phyloP scores from a whole-genome alignment of 2,797 vertebrate genomes.

The Borostomias antarcticus region DNA sequence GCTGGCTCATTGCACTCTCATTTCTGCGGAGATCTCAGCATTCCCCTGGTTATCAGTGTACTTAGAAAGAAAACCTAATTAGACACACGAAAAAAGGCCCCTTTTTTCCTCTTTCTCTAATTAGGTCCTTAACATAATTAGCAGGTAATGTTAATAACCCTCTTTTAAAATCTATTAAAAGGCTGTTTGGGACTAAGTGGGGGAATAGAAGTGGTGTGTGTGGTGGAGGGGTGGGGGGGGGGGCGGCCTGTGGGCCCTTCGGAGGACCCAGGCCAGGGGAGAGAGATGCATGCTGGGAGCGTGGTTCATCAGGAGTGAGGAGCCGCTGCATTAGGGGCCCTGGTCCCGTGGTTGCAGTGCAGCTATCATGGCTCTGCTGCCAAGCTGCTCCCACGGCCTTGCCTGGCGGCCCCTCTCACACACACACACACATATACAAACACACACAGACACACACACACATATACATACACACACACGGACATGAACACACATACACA shows the following conservation, averaged over 20 bases:
- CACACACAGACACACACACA: too few relatives aligned
- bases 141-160: conserved; percentile 97
- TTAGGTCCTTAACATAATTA: conserved; percentile 98
- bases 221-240: conserved; percentile 44
- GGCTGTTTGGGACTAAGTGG: conserved; percentile 80
- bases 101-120: conserved; percentile 83
- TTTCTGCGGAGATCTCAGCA: conserved; percentile 81
- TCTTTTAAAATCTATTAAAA: conserved; percentile 90
- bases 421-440: too few relatives aligned
- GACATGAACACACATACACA: too few relatives aligned
- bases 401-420: too few relatives aligned
- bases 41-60: conserved; percentile 83
- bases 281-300: conserved; percentile 65
- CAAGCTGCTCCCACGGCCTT: too few relatives aligned
- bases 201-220: neutral
- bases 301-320: conserved; percentile 71
- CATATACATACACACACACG: too few relatives aligned
- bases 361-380: too few relatives aligned
- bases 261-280: conserved; percentile 57
- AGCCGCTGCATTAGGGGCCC: conserved; percentile 66
- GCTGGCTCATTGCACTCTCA: conserved; percentile 83
- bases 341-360: conserved; percentile 59
- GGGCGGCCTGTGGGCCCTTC: conserved; percentile 73
- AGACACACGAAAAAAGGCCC: conserved; percentile 70
- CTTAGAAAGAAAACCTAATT: conserved; percentile 86